A percentile compares a stretch with the other conserved stretches of the same genome.
phyloP scores from a whole-genome alignment of 1,140 invertebrate species.

The Neodiprion virginianus region DNA sequence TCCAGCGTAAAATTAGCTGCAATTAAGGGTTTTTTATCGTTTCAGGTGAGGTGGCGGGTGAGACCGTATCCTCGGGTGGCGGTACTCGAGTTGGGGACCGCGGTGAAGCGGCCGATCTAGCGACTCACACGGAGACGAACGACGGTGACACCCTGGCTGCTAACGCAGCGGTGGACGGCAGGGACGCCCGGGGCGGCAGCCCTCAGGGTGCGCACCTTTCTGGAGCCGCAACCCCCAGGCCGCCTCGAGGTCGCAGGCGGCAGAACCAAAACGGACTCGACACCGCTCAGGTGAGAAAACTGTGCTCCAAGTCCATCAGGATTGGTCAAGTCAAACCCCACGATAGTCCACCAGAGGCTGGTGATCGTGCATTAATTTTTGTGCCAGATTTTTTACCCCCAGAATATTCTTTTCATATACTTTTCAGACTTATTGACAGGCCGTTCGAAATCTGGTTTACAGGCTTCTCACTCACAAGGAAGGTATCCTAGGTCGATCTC shows the following conservation, averaged over 20 bases:
- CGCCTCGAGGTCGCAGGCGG: slow-evolving; percentile 52
- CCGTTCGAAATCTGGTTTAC: too few relatives aligned
- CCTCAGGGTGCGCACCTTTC: slow-evolving; percentile 56
- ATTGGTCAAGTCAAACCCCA: background rate
- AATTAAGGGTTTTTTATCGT: slow-evolving; percentile 21
- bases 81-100: slow-evolving; percentile 44
- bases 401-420: too few relatives aligned
- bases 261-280: slow-evolving; percentile 60
- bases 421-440: too few relatives aligned
- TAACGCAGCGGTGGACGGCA: slow-evolving; percentile 58
- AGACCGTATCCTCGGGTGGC: slow-evolving; percentile 49
- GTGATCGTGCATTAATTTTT: too few relatives aligned
- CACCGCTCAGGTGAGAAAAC: slow-evolving; percentile 52
- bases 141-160: slow-evolving; percentile 60
- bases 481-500: too few relatives aligned
- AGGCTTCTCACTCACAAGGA: too few relatives aligned
- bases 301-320: background rate
- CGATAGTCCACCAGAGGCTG: too few relatives aligned
- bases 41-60: slow-evolving; percentile 58
- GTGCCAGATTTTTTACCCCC: too few relatives aligned
- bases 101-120: slow-evolving; percentile 58
- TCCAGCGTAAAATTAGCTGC: background rate
- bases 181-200: slow-evolving; percentile 59
- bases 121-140: slow-evolving; percentile 54
- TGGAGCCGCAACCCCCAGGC: slow-evolving; percentile 53